A percentile compares a stretch with the other conserved stretches of the same genome.
Conservation (phyloP, 2,113 vertebrate species). For the Chascanopsetta lugubris region DNA sequence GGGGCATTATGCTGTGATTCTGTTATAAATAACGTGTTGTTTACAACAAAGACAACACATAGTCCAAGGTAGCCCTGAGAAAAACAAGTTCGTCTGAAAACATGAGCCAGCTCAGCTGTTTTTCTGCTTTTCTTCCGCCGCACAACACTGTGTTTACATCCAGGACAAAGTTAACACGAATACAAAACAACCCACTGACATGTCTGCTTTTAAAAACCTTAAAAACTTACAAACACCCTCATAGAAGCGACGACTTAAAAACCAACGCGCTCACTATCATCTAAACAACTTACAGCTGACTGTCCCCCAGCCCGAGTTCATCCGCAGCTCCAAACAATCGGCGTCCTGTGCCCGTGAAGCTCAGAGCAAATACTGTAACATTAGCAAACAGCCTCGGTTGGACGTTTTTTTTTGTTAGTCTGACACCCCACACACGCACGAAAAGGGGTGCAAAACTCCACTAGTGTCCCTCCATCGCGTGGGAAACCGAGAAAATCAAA, state of each 20-base stretch:
- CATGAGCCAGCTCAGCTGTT: slow-evolving; percentile 12
- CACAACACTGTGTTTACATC: slow-evolving; percentile 41
- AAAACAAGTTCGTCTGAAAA: slow-evolving; percentile 27
- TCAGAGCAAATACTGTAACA: slow-evolving; percentile 61
- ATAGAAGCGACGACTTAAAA: neutral
- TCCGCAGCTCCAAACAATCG: slow-evolving; percentile 65
- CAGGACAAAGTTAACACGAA: slow-evolving; percentile 53
- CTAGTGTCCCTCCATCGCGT: neutral
- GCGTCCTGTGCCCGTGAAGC: slow-evolving; percentile 48
- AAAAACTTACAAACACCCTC: neutral
- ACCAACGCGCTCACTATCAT: neutral
- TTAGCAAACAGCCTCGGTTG: slow-evolving; percentile 62
- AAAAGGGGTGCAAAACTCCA: slow-evolving; percentile 17
- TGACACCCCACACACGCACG: slow-evolving; percentile 40
- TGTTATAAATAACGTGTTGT: neutral
- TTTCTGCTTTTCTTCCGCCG: slow-evolving; percentile 19
- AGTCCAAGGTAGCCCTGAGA: neutral
- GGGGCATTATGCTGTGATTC: neutral
- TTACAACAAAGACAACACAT: neutral
- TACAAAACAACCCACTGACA: slow-evolving; percentile 16
- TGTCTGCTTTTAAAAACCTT: slow-evolving; percentile 1
- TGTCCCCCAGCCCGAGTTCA: slow-evolving; percentile 48
- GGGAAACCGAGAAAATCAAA: neutral
- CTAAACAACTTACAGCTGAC: slow-evolving; percentile 31
- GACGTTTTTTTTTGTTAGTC: slow-evolving; percentile 41